These are phyloP conservation scores for Podargus strigoides DNA, from an alignment of 2,797 vertebrate species.

Conservation along the genomic window DNA sequence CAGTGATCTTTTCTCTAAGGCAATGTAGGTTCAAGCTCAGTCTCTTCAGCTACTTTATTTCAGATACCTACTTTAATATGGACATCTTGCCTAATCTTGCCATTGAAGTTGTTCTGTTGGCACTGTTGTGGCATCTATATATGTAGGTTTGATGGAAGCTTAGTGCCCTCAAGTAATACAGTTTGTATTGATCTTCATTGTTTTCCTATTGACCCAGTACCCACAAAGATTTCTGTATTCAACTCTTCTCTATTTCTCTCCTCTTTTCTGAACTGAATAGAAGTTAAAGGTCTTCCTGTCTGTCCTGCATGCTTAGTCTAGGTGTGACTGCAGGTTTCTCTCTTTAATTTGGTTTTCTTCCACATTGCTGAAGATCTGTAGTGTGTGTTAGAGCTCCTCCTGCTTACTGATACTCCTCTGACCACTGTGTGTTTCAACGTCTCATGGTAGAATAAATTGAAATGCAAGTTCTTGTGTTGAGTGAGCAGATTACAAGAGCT, in stretches of 20 bases:
- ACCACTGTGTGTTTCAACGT: background rate
- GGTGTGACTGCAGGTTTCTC: background rate
- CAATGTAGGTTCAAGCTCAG: background rate
- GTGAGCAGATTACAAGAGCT: background rate
- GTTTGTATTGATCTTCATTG: background rate
- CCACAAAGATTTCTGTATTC: background rate
- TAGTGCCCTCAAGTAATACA: background rate
- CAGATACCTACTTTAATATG: background rate
- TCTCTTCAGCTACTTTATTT: background rate
- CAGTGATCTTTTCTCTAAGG: background rate
- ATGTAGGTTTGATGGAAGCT: background rate
- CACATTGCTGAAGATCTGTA: background rate
- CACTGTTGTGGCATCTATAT: background rate
- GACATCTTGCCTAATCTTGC: background rate
- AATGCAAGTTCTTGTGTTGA: constrained; percentile 1
- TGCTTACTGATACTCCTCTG: background rate
- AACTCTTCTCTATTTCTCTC: background rate
- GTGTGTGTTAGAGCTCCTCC: background rate
- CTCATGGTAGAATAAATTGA: background rate
- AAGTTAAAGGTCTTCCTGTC: background rate
- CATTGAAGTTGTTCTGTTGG: background rate
- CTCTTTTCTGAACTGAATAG: background rate
- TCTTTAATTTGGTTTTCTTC: background rate
- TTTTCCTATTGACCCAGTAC: background rate
- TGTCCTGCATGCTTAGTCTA: background rate